A percentile compares a stretch with the other conserved stretches of the same genome.
Conservation (phyloP, 2,797 vertebrate genomes). For the Pangasius djambal region DNA sequence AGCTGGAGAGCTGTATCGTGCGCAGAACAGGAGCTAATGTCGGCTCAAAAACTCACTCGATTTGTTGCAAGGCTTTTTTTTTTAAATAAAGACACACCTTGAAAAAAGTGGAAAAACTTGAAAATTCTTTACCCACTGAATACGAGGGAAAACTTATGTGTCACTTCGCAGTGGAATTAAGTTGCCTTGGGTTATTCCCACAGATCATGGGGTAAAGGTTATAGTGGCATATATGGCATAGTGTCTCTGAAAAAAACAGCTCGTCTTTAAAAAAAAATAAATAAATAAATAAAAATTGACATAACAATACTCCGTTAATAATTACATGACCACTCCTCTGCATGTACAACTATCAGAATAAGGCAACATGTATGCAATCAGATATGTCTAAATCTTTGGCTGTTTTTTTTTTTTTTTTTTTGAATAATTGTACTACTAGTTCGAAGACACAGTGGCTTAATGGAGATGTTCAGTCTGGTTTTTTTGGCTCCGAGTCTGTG, state of each 20-base stretch:
- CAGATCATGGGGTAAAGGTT: neutral
- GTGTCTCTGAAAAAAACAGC: neutral
- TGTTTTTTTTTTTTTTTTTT: neutral
- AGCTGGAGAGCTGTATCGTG: neutral
- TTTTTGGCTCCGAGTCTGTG: constrained; percentile 63
- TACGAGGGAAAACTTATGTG: neutral
- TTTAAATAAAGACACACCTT: neutral
- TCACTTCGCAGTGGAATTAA: neutral
- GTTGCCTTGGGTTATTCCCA: neutral
- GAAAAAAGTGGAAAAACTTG: neutral
- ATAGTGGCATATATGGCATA: neutral
- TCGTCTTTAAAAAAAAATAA: no score
- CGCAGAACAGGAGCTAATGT: neutral
- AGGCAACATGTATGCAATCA: neutral
- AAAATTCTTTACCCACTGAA: neutral
- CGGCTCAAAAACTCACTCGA: neutral
- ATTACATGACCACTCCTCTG: neutral
- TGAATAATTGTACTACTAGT: neutral
- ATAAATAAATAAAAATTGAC: neutral
- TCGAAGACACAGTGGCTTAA: neutral
- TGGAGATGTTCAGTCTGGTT: constrained; percentile 18
- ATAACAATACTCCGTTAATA: neutral
- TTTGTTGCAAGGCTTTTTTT: neutral
- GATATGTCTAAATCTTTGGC: neutral
- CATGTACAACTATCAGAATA: neutral